phyloP scores from a whole-genome alignment of 2,888 invertebrate genomes.

The Mactromeris polynyma region DNA sequence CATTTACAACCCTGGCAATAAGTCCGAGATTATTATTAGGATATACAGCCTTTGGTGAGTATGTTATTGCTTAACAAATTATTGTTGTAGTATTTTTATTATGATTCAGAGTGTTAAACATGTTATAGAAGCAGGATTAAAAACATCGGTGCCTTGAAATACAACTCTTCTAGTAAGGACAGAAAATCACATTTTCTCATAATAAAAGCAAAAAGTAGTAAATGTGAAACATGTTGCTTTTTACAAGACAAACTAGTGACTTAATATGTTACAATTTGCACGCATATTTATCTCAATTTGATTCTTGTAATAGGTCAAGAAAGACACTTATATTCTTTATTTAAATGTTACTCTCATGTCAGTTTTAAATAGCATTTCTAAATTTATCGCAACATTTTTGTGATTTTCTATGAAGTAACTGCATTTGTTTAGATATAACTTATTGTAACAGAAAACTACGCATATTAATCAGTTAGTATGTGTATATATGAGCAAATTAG shows the following conservation, averaged over 20 bases:
- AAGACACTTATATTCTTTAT: no score
- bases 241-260: not conserved
- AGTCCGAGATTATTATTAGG: not conserved
- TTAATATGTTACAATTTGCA: no score
- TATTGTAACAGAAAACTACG: no score
- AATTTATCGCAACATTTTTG: no score
- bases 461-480: no score
- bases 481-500: not conserved
- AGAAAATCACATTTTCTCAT: not conserved
- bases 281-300: no score
- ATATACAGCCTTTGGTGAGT: not conserved
- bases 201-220: not conserved
- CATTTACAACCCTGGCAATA: not conserved
- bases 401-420: no score
- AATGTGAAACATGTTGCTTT: not conserved
- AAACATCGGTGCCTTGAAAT: not conserved
- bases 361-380: not conserved
- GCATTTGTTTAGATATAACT: no score
- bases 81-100: not conserved
- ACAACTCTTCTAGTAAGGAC: not conserved
- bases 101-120: not conserved
- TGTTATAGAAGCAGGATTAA: no score
- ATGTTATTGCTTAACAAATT: not conserved
- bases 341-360: not conserved
- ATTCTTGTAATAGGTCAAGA: no score